Percentiles rank a stretch among this genome's conserved stretches.
Evolutionary conservation across 2,888 invertebrate genomes (phyloP).

Genomic region (Tanypteryx hageni): DNA sequence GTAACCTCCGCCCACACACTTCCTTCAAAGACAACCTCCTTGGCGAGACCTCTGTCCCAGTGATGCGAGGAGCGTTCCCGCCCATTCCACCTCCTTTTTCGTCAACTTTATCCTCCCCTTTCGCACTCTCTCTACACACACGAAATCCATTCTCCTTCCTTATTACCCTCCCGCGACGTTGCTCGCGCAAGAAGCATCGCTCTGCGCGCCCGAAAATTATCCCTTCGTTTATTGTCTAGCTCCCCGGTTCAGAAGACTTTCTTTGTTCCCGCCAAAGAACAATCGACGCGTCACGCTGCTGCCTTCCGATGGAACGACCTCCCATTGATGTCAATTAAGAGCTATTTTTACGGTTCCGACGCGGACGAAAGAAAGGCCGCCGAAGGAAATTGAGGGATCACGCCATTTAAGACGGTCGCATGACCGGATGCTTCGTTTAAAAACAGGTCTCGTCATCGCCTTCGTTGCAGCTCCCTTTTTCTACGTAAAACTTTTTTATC

Average conservation of each 20-base stretch:
- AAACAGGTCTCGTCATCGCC: neutral
- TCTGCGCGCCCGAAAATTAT: neutral
- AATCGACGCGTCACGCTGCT: neutral
- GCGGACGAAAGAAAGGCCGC: neutral
- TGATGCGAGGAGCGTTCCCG: neutral
- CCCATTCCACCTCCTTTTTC: neutral
- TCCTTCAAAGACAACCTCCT: too few species aligned
- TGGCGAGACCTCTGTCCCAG: neutral
- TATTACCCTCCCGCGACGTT: neutral
- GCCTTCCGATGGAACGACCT: neutral
- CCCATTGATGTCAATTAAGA: neutral
- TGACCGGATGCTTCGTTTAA: slow-evolving; percentile 12
- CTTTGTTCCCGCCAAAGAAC: neutral
- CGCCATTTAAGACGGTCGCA: neutral
- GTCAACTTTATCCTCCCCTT: neutral
- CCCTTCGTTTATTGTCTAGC: neutral
- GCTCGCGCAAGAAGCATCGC: neutral
- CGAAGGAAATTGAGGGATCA: neutral
- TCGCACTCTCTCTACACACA: neutral
- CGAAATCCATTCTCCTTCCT: neutral
- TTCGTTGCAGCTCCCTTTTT: neutral
- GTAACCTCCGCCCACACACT: too few species aligned
- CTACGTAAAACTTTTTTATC: neutral
- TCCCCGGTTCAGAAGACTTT: neutral
- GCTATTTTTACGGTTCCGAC: neutral